A percentile compares a stretch with the other conserved stretches of the same genome.
These are phyloP conservation scores for Pristionchus arcanus DNA, from an alignment of 2,888 invertebrate genomes.

Conservation along the genomic window DNA sequence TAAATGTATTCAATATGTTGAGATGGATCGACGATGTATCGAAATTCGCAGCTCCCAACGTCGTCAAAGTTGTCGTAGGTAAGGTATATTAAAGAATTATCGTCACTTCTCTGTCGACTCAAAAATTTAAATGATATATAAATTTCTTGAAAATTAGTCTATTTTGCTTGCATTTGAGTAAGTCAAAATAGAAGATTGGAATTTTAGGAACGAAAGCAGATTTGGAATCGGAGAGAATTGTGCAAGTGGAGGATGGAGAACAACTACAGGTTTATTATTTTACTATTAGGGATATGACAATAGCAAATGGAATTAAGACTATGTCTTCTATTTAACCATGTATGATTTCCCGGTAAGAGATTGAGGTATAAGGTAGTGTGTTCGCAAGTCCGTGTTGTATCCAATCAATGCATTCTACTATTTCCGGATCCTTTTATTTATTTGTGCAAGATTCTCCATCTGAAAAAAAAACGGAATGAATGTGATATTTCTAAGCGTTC, in stretches of 20 bases:
- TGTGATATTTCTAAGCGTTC: too few species aligned
- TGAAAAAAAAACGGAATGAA: too few species aligned
- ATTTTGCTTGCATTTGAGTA: too few species aligned
- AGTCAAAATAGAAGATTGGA: not conserved
- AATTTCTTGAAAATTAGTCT: too few species aligned
- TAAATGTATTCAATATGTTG: not conserved
- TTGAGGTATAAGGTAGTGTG: too few species aligned
- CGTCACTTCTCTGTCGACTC: not conserved
- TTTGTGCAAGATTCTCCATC: too few species aligned
- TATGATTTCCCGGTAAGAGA: too few species aligned
- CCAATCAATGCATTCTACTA: not conserved
- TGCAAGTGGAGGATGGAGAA: constrained; percentile 90
- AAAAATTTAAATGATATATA: too few species aligned
- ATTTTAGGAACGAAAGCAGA: constrained; percentile 90
- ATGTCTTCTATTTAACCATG: too few species aligned
- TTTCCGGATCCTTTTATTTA: not conserved
- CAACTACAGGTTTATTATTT: constrained; percentile 83
- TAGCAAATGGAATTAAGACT: not conserved
- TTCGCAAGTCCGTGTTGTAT: too few species aligned
- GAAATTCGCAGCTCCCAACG: constrained; percentile 93
- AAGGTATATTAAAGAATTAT: constrained; percentile 69
- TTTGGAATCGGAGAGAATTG: constrained; percentile 87
- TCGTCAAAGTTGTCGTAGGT: constrained; percentile 92
- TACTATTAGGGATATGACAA: not conserved
- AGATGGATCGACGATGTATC: constrained; percentile 95